A percentile compares a stretch with the other conserved stretches of the same genome.
These are phyloP conservation scores for Eremobia ochroleuca DNA, from an alignment of 2,888 invertebrate species.

Conservation along the genomic window DNA sequence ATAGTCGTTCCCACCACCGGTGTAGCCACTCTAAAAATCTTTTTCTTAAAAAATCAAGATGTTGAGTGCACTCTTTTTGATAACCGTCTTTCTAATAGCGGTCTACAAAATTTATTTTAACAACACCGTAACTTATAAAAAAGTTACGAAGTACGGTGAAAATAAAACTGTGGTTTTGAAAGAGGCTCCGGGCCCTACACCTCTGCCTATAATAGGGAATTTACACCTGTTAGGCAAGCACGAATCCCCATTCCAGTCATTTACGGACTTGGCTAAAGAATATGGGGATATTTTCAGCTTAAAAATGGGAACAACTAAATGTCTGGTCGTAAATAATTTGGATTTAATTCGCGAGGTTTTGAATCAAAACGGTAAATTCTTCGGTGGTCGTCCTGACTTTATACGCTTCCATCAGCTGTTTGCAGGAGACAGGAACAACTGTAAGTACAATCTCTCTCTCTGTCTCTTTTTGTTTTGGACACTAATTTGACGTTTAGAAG, in stretches of 20 bases:
- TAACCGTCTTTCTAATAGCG: slow-evolving; percentile 75
- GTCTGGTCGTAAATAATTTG: slow-evolving; percentile 94
- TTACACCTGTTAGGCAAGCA: slow-evolving; percentile 92
- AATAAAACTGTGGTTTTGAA: slow-evolving; percentile 72
- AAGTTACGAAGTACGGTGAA: slow-evolving; percentile 74
- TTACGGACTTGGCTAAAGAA: slow-evolving; percentile 92
- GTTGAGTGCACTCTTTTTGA: slow-evolving; percentile 86
- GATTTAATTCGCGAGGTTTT: slow-evolving; percentile 94
- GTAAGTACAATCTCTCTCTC: slow-evolving; percentile 91
- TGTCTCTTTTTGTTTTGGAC: slow-evolving; percentile 19
- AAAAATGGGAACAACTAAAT: slow-evolving; percentile 92
- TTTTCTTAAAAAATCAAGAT: slow-evolving; percentile 80
- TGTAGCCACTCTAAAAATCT: slow-evolving; percentile 83
- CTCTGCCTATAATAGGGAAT: slow-evolving; percentile 93
- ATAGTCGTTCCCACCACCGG: slow-evolving; percentile 82
- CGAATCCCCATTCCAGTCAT: slow-evolving; percentile 93
- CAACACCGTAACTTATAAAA: slow-evolving; percentile 74
- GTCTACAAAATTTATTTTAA: slow-evolving; percentile 80
- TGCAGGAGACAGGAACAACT: slow-evolving; percentile 96
- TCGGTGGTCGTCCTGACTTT: slow-evolving; percentile 96
- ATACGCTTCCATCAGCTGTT: slow-evolving; percentile 95
- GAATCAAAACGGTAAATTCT: slow-evolving; percentile 95
- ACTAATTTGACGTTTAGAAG: not conserved
- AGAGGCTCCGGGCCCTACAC: slow-evolving; percentile 92
- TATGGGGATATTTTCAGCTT: slow-evolving; percentile 94